Percentiles rank a stretch among this genome's conserved stretches.
These are phyloP conservation scores for Nothocercus julius DNA, from an alignment of 2,113 vertebrate species.

Conservation along the genomic window DNA sequence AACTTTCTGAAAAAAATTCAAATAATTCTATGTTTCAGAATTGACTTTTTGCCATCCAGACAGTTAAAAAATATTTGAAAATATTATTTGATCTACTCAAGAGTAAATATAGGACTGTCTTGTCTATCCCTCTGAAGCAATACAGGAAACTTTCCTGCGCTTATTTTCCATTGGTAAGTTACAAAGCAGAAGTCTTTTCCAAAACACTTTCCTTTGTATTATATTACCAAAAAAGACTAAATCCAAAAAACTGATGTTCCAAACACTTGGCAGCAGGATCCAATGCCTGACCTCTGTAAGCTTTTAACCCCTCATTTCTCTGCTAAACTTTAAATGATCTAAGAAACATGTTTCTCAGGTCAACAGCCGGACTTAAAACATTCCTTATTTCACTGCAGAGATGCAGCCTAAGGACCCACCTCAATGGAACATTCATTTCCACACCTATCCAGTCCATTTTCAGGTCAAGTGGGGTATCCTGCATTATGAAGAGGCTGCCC, in stretches of 20 bases:
- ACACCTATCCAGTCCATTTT: background rate
- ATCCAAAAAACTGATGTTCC: background rate
- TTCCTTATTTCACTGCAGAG: background rate
- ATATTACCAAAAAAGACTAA: background rate
- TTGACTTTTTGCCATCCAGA: background rate
- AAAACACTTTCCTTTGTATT: background rate
- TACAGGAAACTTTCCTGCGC: background rate
- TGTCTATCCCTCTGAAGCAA: background rate
- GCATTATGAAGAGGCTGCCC: background rate
- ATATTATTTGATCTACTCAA: background rate
- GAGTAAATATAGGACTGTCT: background rate
- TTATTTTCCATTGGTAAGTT: background rate
- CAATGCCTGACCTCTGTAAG: accelerated
- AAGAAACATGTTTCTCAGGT: accelerated
- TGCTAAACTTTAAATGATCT: background rate
- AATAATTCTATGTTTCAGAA: background rate
- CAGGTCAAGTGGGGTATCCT: background rate
- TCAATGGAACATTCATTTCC: background rate
- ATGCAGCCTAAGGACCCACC: background rate
- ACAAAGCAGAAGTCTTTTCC: background rate
- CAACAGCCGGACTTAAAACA: background rate
- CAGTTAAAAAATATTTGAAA: background rate
- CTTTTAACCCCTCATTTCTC: background rate
- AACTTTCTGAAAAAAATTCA: background rate
- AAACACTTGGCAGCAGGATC: background rate